Conservation (phyloP, 2,797 vertebrate genomes). For the Champsocephalus esox region DNA sequence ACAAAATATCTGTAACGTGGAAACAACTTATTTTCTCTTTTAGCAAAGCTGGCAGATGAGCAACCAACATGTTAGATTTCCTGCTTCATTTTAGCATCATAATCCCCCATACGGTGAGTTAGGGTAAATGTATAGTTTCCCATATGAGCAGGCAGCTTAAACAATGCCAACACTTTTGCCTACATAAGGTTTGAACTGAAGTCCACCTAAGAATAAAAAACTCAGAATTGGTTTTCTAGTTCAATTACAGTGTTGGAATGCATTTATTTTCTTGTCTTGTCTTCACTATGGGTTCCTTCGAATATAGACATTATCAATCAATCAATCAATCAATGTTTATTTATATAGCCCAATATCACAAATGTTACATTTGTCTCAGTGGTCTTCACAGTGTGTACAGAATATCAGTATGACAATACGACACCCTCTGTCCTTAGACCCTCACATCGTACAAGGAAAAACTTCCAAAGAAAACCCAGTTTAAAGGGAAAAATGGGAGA, state of each 20-base stretch:
- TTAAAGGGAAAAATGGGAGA: no score
- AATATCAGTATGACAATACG: no score
- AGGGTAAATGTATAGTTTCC: background rate
- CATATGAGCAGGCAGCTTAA: background rate
- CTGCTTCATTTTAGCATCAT: background rate
- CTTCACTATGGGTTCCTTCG: background rate
- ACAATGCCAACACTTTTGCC: background rate
- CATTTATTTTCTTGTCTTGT: conserved; percentile 3
- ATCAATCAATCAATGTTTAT: no score
- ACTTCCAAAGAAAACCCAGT: no score
- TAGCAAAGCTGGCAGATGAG: background rate
- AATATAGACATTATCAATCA: no score
- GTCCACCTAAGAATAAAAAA: background rate
- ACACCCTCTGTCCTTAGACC: no score
- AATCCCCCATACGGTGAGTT: background rate
- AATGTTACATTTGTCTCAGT: no score
- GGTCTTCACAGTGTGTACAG: no score
- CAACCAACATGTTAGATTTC: background rate
- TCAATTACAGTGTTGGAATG: background rate
- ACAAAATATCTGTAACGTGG: background rate
- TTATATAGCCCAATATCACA: no score
- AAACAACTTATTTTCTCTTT: conserved; percentile 2
- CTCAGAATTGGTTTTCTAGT: no score
- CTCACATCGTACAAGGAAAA: no score
- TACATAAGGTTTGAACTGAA: background rate